Percentiles rank a stretch among this genome's conserved stretches.
These are phyloP conservation scores for Myotis daubentonii DNA, from an alignment of 2,797 vertebrate species.

Conservation along the genomic window DNA sequence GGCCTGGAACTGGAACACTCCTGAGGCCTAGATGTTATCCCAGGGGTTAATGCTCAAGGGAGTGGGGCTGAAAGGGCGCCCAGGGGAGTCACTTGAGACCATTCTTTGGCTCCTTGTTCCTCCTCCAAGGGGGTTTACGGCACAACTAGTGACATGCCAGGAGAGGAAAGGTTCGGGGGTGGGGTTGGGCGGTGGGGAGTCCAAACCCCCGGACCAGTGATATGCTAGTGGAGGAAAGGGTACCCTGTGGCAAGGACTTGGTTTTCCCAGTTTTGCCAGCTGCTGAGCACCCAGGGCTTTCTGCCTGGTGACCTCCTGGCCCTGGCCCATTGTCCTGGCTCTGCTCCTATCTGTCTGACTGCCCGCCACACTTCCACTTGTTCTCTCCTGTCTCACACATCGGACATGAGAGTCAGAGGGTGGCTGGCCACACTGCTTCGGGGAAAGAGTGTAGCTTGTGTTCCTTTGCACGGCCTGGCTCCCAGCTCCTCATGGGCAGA, in stretches of 20 bases:
- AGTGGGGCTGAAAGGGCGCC: background rate
- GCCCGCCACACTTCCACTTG: background rate
- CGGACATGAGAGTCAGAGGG: background rate
- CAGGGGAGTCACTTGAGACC: background rate
- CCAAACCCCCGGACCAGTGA: background rate
- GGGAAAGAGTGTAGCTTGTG: background rate
- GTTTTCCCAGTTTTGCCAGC: background rate
- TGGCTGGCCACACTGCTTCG: background rate
- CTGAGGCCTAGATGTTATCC: background rate
- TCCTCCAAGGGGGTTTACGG: background rate
- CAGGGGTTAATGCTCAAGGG: background rate
- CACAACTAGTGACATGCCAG: background rate
- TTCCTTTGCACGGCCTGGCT: background rate
- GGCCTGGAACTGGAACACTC: background rate
- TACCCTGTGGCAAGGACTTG: background rate
- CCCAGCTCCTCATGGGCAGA: background rate
- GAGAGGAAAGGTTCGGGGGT: background rate
- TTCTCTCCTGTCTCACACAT: background rate
- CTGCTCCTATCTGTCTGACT: background rate
- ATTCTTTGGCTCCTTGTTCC: background rate
- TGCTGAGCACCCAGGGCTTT: background rate
- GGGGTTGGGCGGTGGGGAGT: background rate
- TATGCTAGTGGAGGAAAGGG: background rate
- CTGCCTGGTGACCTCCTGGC: background rate
- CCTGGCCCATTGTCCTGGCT: background rate